Evolutionary conservation across 2,888 invertebrate species (phyloP), one percentile per base, ranked within the genome.

Genomic region (Darwinula stevensoni): DNA sequence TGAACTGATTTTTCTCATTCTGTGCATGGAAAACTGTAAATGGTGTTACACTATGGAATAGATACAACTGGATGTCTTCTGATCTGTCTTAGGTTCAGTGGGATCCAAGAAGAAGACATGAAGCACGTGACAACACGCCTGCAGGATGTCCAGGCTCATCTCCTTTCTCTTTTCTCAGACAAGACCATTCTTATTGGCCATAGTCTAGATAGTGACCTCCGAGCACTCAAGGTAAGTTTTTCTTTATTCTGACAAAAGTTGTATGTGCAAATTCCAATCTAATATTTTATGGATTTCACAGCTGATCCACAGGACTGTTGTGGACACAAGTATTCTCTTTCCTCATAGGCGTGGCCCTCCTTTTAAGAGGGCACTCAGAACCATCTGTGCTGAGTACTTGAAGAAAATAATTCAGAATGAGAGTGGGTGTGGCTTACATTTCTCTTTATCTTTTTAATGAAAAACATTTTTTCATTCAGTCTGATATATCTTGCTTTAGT

Each of bases 131-230:
- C 61, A 30, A 73, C 73, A 9, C 69, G 66, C 30, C 54, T 84
- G 31, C 50, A 68, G 32, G 76, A 84, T 43, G 73, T 84, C 9
- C 43, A 42, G 30, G 37, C 35, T 3, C 39, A 37, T 14, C 30
- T 46, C 9, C 28, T 42, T 31, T 27, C 33, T 9, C 30, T 40
- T 5, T 45, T 56, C 36, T 44, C 44, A 17, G 44, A 45, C 27
- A 43, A 50, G 30, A 49, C 53, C 9, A 53, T 97, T 43, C 58
- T 97, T n/a, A 68, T 97, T 39, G 97, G 97, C 1, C 97, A 97
- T 53, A 84, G 86, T 53, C 63, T 97, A 45, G 94, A 97, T 50
- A 84, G 80, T 41, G 97, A 97, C 57, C 65, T 94, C 45, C 75
- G 78, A 52, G 82, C 84, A 14, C 57, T 97, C 18, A 84, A 82